Base-by-base conservation (phyloP, 2,797 vertebrate genomes). In the Galago senegalensis region DNA sequence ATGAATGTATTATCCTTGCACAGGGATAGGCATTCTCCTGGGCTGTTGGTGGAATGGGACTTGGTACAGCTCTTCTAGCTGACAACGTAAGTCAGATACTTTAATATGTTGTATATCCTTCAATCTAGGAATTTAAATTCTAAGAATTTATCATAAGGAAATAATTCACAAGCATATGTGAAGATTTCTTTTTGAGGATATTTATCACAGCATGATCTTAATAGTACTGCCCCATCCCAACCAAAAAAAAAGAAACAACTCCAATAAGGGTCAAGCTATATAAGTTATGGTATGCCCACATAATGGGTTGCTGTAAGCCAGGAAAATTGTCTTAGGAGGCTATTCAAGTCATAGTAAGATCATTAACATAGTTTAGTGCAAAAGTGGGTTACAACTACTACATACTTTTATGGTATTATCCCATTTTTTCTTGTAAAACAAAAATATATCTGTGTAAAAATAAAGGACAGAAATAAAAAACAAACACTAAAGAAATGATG, bases 141-240 rank as follows among this genome's bases (percentile, higher is more conserved):
- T 82, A 58, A 63, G 34, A 91, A 87, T 70, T 29, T 63, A 20
- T 61, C 58, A 61, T 70, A 81, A 77, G 61, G 56, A 91, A 63
- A 76, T 43, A 17, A 83, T 53, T 34, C 43, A 56, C 69, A 76
- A 18, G 8, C 34, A 53, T 43, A 69, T 70, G 61, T 76, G 61
- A 56, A 87, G 40, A 63, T 69, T 82, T 87, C 69, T 82, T 40
- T 43, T 67, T 69, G 40, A 75, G n/a, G 80, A 34, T 87, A 85
- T 79, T 80, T 89, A 79, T 49, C 67, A 85, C 65, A 94, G 37
- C 17, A 40, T 84, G 56, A 89, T 60, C 92, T 91, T 79, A 65
- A 79, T n/a, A 77, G 72, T n/a, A 49, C 23, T 77, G 34, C 31
- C 72, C 29, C 17, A 27, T 21, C 7, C 73, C 34, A 92, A 75